phyloP scores from a whole-genome alignment of 2,113 vertebrate genomes.

The Rhodinocichla rosea region DNA sequence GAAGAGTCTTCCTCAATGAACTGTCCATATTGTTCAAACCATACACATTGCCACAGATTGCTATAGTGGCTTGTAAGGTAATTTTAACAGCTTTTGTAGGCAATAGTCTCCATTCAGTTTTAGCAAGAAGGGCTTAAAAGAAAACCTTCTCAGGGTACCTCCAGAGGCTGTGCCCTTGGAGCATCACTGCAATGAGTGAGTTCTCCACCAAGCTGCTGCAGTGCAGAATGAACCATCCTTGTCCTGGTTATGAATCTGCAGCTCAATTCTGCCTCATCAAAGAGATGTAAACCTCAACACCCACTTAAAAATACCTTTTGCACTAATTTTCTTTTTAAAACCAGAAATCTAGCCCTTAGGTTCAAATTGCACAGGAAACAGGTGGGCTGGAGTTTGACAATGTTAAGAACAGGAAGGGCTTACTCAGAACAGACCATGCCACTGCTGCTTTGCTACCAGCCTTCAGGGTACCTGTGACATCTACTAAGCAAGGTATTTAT shows the following conservation, averaged over 20 bases:
- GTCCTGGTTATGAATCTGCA: neutral
- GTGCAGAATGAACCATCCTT: neutral
- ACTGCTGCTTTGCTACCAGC: neutral
- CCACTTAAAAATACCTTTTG: neutral
- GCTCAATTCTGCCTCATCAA: neutral
- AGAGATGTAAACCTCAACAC: neutral
- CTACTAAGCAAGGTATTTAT: fast-evolving
- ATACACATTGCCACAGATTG: neutral
- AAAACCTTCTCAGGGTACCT: neutral
- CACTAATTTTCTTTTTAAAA: neutral
- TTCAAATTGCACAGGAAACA: neutral
- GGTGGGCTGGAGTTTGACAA: neutral
- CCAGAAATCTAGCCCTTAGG: neutral
- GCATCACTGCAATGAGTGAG: neutral
- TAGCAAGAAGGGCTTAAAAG: neutral
- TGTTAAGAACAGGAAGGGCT: neutral
- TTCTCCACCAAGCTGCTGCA: neutral
- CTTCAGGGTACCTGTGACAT: no score
- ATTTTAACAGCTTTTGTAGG: neutral
- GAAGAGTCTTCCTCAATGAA: neutral
- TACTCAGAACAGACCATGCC: neutral
- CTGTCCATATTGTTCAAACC: neutral
- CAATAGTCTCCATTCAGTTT: neutral
- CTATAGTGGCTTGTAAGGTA: fast-evolving
- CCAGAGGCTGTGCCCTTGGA: neutral